These are phyloP conservation scores for Rhabdomys pumilio DNA, from an alignment of 2,797 vertebrate species.

Conservation along the genomic window DNA sequence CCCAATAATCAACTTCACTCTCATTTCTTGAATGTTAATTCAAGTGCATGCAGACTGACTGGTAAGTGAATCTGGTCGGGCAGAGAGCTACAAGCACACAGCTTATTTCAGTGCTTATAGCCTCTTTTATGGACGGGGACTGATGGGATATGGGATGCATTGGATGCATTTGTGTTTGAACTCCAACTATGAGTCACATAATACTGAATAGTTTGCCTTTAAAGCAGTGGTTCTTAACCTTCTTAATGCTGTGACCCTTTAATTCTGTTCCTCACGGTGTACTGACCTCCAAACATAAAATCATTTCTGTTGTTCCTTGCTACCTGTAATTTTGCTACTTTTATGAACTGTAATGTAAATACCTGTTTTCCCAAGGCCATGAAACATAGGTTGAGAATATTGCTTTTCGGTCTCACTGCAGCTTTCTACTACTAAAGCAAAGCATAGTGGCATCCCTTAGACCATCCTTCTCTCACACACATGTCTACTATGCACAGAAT, in stretches of 20 bases:
- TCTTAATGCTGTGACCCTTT: neutral
- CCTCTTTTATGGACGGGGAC: slow-evolving; percentile 6
- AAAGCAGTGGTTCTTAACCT: neutral
- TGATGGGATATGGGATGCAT: neutral
- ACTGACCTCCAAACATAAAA: neutral
- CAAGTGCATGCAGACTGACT: neutral
- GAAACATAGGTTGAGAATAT: neutral
- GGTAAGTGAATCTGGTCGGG: neutral
- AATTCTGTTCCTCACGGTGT: neutral
- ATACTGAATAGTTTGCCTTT: slow-evolving; percentile 28
- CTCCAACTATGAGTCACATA: neutral
- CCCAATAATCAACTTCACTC: neutral
- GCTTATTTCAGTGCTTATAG: neutral
- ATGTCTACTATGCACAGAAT: neutral
- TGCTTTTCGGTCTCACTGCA: neutral
- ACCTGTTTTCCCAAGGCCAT: neutral
- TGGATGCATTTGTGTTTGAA: neutral
- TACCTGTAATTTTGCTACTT: neutral
- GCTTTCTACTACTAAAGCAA: slow-evolving; percentile 10
- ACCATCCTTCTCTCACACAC: neutral
- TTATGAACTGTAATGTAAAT: neutral
- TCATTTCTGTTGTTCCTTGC: neutral
- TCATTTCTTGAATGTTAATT: slow-evolving; percentile 46
- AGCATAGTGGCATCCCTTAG: neutral
- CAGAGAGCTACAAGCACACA: slow-evolving; percentile 14